Conservation (phyloP, 2,797 vertebrate genomes). For the Parauchenoglanis punctatus region DNA sequence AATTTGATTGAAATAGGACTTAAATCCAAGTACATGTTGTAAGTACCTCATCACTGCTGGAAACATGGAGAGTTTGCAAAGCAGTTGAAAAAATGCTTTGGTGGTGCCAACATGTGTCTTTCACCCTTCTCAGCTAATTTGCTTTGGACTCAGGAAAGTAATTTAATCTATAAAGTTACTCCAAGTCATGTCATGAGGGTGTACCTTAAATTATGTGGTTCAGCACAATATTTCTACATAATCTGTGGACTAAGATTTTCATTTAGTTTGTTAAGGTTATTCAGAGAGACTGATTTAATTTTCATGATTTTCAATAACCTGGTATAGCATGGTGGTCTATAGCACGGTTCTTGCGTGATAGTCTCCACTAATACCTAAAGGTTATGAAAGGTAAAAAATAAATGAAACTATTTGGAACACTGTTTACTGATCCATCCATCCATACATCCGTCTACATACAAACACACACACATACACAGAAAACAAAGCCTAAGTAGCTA, state of each 20-base stretch:
- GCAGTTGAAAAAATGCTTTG: neutral
- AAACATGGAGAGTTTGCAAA: constrained; percentile 3
- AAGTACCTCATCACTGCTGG: constrained; percentile 9
- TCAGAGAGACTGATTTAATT: neutral
- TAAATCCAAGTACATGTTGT: neutral
- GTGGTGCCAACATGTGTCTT: constrained; percentile 10
- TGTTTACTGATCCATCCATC: neutral
- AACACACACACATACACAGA: neutral
- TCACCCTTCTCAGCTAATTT: constrained; percentile 10
- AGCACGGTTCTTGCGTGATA: neutral
- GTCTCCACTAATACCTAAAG: neutral
- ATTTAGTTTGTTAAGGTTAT: neutral
- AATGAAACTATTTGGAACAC: neutral
- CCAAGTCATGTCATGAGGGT: neutral
- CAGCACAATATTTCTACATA: neutral
- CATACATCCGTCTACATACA: no score
- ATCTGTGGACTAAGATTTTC: neutral
- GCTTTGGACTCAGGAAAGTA: constrained; percentile 11
- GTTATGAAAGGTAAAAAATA: neutral
- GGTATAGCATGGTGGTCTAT: neutral
- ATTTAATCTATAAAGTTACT: constrained; percentile 56
- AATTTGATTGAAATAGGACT: constrained; percentile 9
- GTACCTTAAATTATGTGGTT: neutral
- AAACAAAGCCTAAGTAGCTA: constrained; percentile 9
- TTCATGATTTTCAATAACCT: neutral